Conservation (phyloP, 1,140 invertebrate species). For the Drosophila saltans region DNA sequence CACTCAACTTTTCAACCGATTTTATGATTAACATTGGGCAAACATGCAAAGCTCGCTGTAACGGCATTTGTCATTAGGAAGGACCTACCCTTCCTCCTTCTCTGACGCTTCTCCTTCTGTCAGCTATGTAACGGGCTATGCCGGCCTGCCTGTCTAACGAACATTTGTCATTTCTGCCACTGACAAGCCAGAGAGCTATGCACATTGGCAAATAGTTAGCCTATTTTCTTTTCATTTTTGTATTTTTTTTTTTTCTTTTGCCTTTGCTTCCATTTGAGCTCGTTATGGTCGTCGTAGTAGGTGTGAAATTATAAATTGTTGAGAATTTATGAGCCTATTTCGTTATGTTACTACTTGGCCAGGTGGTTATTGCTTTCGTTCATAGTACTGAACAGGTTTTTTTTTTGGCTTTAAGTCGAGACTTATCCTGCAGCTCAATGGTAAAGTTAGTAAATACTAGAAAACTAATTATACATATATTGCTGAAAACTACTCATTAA, state of each 20-base stretch:
- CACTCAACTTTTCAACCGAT: conserved; percentile 39
- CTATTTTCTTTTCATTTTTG: conserved; percentile 35
- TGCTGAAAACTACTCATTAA: too few species aligned
- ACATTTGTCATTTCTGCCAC: conserved; percentile 73
- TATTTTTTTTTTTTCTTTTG: not conserved
- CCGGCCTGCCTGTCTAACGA: conserved; percentile 72
- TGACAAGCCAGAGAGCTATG: conserved; percentile 62
- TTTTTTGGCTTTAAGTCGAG: not conserved
- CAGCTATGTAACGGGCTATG: conserved; percentile 49
- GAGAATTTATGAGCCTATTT: conserved; percentile 71
- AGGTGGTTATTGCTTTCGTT: conserved; percentile 43
- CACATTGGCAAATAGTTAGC: conserved; percentile 77
- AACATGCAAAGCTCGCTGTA: conserved; percentile 72
- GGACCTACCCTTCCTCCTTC: not conserved
- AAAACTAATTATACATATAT: too few species aligned
- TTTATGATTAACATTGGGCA: conserved; percentile 75
- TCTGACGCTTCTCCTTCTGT: conserved; percentile 7
- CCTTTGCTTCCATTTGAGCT: conserved; percentile 19
- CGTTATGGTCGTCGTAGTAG: conserved; percentile 56
- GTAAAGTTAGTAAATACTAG: too few species aligned
- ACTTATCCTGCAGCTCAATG: not conserved
- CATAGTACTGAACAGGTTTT: not conserved
- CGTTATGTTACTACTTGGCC: conserved; percentile 38
- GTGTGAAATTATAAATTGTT: conserved; percentile 78
- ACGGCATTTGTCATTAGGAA: conserved; percentile 61